Base-by-base conservation (phyloP, 1,140 invertebrate genomes). In the Thalassaphorura encarpata region DNA sequence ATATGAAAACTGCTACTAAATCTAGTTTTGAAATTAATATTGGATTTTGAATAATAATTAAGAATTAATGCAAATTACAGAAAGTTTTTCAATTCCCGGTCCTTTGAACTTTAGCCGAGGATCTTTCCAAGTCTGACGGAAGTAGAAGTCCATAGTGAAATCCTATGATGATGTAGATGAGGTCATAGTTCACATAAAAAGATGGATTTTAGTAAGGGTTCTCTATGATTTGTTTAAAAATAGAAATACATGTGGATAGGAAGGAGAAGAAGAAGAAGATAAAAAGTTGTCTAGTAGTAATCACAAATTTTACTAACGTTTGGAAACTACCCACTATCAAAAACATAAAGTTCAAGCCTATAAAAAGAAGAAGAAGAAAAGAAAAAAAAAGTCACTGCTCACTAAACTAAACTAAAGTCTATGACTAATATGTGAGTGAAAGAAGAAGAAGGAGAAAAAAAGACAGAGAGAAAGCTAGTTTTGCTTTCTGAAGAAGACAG, bases 81-180 rank as follows among this genome's bases (percentile, higher is more conserved):
- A 88, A 60, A 93, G 77, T 62, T 85, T 90, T 71, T 92, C 87
- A 58, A 92, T 85, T 56, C 87, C 87, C 40, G 82, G 81, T 73
- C 88, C 85, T 72, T 83, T 83, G 77, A 93, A 96, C 59, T 85
- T 86, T 70, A 97, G 78, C 68, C 93, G 79, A 62, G 89, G 88
- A 75, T 97, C 94, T 69, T 84, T 91, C 94, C 94, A 97, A 75
- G 90, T 93, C 80, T 97, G 93, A 73, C 93, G 87, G 78, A 96
- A 94, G 82, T 97, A 97, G 80, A 97, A 93, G 79, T 97, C 94
- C 80, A 96, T 76, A 56, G 93, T 97, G 76, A 97, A 97, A 78
- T 97, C 94, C 92, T 96, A 85, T n/a, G n/a, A n/a, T n/a, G n/a
- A n/a, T n/a, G n/a, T n/a, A n/a, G n/a, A n/a, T n/a, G 90, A 92